Percentiles rank a stretch among this genome's conserved stretches.
phyloP scores from a whole-genome alignment of 2,797 vertebrate species.

The Xenops minutus region DNA sequence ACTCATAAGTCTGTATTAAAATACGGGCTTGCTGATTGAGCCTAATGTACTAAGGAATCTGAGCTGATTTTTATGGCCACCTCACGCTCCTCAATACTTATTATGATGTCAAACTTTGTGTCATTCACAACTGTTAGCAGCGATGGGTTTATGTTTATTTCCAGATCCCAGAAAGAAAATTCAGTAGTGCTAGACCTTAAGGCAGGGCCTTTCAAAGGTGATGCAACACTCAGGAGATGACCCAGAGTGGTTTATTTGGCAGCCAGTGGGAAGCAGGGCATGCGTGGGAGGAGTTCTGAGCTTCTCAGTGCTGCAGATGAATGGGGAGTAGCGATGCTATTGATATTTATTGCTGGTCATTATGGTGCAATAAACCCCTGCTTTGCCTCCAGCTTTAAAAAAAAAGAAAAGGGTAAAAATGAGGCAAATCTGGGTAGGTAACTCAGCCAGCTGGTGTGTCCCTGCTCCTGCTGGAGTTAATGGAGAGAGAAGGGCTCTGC shows the following conservation, averaged over 20 bases:
- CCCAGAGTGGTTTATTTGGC: not conserved
- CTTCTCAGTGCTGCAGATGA: not conserved
- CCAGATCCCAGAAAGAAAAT: not conserved
- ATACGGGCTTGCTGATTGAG: slow-evolving; percentile 25
- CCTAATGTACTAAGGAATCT: slow-evolving; percentile 34
- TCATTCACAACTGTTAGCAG: not conserved
- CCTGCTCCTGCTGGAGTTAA: not conserved
- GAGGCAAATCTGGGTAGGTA: not conserved
- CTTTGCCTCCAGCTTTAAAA: not conserved
- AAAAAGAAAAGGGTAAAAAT: not conserved
- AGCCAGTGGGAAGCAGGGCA: not conserved
- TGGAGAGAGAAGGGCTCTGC: not conserved
- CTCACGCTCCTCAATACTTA: not conserved
- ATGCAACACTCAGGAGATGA: not conserved
- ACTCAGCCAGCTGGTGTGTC: not conserved
- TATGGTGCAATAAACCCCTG: not conserved
- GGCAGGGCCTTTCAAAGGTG: not conserved
- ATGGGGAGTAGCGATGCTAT: not conserved
- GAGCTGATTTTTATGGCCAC: not conserved
- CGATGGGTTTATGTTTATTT: not conserved
- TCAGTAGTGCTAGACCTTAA: not conserved
- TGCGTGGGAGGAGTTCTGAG: not conserved
- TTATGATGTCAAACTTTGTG: slow-evolving; percentile 15
- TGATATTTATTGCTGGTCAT: not conserved
- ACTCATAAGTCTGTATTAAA: slow-evolving; percentile 20